Conservation (phyloP, 2,113 vertebrate genomes). For the Heterotis niloticus region DNA sequence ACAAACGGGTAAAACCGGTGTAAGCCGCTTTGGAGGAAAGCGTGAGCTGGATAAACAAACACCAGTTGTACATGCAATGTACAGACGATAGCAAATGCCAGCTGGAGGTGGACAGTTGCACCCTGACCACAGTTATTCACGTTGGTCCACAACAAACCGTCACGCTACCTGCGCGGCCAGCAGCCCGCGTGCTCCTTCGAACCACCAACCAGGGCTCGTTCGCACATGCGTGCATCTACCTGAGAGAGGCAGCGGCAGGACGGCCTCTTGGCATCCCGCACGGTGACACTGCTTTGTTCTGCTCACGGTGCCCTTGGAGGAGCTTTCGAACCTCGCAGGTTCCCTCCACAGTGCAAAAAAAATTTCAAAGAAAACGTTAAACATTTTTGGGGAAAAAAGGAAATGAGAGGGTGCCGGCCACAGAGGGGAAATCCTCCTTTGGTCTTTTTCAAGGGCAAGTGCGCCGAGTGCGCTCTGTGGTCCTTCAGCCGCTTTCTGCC, state of each 20-base stretch:
- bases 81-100: too few species aligned
- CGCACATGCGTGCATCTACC: not conserved
- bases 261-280: not conserved
- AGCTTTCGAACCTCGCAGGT: constrained; percentile 10
- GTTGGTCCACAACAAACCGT: not conserved
- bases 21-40: too few species aligned
- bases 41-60: too few species aligned
- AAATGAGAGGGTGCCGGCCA: not conserved
- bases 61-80: too few species aligned
- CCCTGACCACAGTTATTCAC: too few species aligned
- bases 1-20: too few species aligned
- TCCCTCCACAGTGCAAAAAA: not conserved
- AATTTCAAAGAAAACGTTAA: constrained; percentile 21
- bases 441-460: constrained; percentile 61
- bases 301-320: not conserved
- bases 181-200: too few species aligned
- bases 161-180: too few species aligned
- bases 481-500: constrained; percentile 52
- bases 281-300: not conserved
- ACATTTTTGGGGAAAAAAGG: not conserved
- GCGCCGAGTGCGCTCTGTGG: constrained; percentile 40
- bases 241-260: not conserved
- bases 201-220: too few species aligned
- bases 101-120: too few species aligned
- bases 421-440: constrained; percentile 41